Percentiles rank a stretch among this genome's conserved stretches.
Evolutionary conservation across 2,888 invertebrate genomes (phyloP).

Genomic region (Ennomos fuscantarius): DNA sequence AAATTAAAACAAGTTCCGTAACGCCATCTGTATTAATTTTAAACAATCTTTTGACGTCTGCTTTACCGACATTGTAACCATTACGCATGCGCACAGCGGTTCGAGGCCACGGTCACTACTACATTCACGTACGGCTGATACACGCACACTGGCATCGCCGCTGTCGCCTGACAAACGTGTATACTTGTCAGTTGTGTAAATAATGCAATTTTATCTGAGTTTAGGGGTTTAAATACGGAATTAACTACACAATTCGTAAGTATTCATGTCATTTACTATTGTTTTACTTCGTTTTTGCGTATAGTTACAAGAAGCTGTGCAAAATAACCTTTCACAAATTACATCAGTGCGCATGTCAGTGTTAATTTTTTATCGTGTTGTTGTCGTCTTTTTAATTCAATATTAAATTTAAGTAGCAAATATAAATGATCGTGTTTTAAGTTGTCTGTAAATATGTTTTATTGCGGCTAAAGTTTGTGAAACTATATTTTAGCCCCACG

Average conservation of each 20-base stretch:
- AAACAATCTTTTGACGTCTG: conserved; percentile 40
- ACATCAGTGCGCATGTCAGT: conserved; percentile 49
- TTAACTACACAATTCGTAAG: conserved; percentile 57
- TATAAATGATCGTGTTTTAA: no score
- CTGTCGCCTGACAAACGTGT: conserved; percentile 66
- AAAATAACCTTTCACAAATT: conserved; percentile 46
- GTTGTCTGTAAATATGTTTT: neutral
- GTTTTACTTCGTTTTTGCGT: conserved; percentile 11
- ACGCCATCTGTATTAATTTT: conserved; percentile 58
- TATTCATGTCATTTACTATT: conserved; percentile 40
- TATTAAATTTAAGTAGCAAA: no score
- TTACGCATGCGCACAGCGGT: conserved; percentile 69
- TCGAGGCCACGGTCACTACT: conserved; percentile 75
- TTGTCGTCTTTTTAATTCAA: no score
- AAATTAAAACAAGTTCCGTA: no score
- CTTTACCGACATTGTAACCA: conserved; percentile 58
- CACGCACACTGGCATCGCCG: conserved; percentile 65
- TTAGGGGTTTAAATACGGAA: conserved; percentile 50
- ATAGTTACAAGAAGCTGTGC: conserved; percentile 20
- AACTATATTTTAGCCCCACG: conserved; percentile 32
- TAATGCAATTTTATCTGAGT: conserved; percentile 59
- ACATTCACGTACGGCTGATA: conserved; percentile 49
- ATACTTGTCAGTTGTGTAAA: conserved; percentile 54
- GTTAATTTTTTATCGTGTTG: conserved; percentile 27
- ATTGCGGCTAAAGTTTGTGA: neutral